Evolutionary conservation across 2,113 vertebrate species (phyloP).

Genomic region (Pica pica): DNA sequence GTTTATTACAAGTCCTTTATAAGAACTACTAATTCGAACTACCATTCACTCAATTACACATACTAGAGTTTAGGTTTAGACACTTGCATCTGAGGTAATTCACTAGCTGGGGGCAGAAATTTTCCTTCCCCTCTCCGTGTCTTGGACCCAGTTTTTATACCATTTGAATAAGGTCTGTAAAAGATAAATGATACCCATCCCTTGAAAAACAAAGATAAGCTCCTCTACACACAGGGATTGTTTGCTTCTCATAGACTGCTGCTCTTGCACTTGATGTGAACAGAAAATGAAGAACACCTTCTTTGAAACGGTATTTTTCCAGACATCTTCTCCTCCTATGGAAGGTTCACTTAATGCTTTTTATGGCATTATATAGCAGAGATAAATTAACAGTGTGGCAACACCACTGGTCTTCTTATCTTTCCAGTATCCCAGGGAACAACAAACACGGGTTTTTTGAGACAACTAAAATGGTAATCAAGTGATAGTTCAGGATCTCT

Average conservation of each 20-base stretch:
- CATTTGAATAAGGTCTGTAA: not conserved
- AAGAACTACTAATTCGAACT: not conserved
- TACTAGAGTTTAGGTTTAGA: not conserved
- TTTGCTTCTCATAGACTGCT: not conserved
- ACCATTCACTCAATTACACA: not conserved
- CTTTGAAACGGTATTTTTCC: not conserved
- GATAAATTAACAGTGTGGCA: not conserved
- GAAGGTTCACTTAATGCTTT: not conserved
- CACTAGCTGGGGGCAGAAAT: not conserved
- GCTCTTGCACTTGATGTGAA: not conserved
- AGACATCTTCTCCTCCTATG: not conserved
- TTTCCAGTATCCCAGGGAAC: not conserved
- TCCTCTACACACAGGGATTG: not conserved
- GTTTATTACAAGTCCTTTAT: not conserved
- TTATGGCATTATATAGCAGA: not conserved
- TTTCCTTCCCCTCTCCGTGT: not conserved
- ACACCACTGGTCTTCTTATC: not conserved
- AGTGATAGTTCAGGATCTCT: not conserved
- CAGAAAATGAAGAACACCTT: not conserved
- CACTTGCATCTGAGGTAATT: not conserved
- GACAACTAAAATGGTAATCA: not conserved
- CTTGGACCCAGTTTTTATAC: not conserved
- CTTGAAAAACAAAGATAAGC: not conserved
- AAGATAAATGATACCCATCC: not conserved
- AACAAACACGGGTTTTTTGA: not conserved